A percentile compares a stretch with the other conserved stretches of the same genome.
phyloP scores from a whole-genome alignment of 1,140 invertebrate genomes.

The Harpegnathos saltator region DNA sequence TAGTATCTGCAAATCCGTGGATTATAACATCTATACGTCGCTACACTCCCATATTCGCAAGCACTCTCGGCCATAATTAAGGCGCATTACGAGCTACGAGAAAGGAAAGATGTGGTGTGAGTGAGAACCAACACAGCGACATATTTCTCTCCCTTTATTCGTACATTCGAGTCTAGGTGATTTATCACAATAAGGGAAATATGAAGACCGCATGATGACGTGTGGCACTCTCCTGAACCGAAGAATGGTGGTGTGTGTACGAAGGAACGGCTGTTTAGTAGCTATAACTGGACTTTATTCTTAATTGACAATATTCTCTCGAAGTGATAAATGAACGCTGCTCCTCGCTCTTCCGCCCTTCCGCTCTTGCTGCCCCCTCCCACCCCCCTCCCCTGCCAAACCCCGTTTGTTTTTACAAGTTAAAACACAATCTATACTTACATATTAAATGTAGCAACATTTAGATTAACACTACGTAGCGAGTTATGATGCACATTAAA shows the following conservation, averaged over 20 bases:
- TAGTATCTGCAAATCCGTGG: background rate
- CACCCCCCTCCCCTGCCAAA: no score
- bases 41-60: background rate
- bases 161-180: constrained; percentile 65
- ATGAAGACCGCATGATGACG: constrained; percentile 62
- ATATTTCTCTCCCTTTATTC: constrained; percentile 69
- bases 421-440: constrained; percentile 74
- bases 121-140: constrained; percentile 10
- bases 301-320: constrained; percentile 73
- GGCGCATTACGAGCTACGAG: no score
- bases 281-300: constrained; percentile 60
- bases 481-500: constrained; percentile 75
- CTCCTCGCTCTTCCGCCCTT: no score
- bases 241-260: constrained; percentile 16
- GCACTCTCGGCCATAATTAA: no score
- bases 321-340: constrained; percentile 59
- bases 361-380: background rate
- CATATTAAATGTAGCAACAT: constrained; percentile 71
- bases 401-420: constrained; percentile 60
- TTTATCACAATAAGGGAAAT: constrained; percentile 74
- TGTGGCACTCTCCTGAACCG: constrained; percentile 52
- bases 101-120: background rate
- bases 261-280: constrained; percentile 55
- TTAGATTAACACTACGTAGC: constrained; percentile 75
- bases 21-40: background rate